Conservation (phyloP, 2,113 vertebrate species). For the Esox niger region DNA sequence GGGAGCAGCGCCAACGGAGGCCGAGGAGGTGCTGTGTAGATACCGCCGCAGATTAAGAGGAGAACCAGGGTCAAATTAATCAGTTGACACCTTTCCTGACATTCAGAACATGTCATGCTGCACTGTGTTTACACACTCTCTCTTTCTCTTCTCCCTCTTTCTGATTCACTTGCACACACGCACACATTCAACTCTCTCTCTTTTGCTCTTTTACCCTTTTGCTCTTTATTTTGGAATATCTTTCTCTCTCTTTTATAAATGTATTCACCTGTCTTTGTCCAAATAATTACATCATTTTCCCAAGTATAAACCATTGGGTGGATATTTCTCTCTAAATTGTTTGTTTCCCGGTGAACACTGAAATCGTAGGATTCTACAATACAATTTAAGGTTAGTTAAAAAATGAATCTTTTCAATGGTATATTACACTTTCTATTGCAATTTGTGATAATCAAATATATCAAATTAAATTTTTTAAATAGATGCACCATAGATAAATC, state of each 20-base stretch:
- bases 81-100: conserved; percentile 42
- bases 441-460: no score
- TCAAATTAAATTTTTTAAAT: no score
- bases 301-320: not conserved
- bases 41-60: conserved; percentile 1
- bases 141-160: no score
- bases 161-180: no score
- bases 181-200: no score
- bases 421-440: no score
- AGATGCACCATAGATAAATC: no score
- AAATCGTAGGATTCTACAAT: no score
- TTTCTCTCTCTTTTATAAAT: not conserved
- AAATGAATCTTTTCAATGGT: no score
- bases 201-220: not conserved
- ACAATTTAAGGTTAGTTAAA: no score
- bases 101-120: conserved; percentile 11
- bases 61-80: conserved; percentile 43
- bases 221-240: not conserved
- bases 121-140: not conserved
- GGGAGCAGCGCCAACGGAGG: conserved; percentile 50
- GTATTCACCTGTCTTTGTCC: not conserved
- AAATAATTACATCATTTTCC: not conserved
- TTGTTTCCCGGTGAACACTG: no score
- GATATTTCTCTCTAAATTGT: not conserved
- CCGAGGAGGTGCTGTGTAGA: conserved; percentile 23